These are phyloP conservation scores for Lydus trimaculatus DNA, from an alignment of 2,888 invertebrate species.

Conservation along the genomic window DNA sequence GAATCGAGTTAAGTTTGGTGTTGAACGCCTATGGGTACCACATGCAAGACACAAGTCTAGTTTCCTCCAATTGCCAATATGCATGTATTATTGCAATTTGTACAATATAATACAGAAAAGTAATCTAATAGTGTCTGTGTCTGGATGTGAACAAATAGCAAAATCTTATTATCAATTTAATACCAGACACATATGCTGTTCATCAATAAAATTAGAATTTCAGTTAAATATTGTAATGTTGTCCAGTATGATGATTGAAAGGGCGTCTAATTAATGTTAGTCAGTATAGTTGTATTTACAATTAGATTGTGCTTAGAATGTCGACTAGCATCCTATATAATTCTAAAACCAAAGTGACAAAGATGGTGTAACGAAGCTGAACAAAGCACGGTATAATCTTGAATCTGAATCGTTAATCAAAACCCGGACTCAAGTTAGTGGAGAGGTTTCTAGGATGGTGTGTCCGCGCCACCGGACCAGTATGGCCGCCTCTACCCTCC, in stretches of 20 bases:
- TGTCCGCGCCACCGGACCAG: constrained; percentile 39
- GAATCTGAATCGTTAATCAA: constrained; percentile 56
- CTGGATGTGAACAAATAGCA: constrained; percentile 33
- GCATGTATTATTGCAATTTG: constrained; percentile 57
- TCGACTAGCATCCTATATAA: constrained; percentile 28
- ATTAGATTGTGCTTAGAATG: constrained; percentile 16
- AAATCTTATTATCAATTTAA: constrained; percentile 32
- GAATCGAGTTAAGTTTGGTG: constrained; percentile 44
- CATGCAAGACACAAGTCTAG: constrained; percentile 42
- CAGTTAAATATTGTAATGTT: background rate
- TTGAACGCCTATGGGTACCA: constrained; percentile 44
- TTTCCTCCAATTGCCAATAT: constrained; percentile 54
- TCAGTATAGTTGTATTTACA: background rate
- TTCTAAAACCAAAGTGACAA: constrained; percentile 26
- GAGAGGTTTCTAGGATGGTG: constrained; percentile 45
- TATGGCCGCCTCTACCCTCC: constrained; percentile 31
- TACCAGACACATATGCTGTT: background rate
- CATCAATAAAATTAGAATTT: background rate
- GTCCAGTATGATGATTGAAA: background rate
- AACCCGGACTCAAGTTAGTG: constrained; percentile 46
- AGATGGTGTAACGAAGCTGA: constrained; percentile 37
- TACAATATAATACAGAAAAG: constrained; percentile 54
- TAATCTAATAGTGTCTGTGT: constrained; percentile 42
- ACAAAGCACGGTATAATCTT: constrained; percentile 38
- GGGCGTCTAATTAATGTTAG: background rate